These are phyloP conservation scores for Drosophila seguyi DNA, from an alignment of 1,140 invertebrate genomes.

Conservation along the genomic window DNA sequence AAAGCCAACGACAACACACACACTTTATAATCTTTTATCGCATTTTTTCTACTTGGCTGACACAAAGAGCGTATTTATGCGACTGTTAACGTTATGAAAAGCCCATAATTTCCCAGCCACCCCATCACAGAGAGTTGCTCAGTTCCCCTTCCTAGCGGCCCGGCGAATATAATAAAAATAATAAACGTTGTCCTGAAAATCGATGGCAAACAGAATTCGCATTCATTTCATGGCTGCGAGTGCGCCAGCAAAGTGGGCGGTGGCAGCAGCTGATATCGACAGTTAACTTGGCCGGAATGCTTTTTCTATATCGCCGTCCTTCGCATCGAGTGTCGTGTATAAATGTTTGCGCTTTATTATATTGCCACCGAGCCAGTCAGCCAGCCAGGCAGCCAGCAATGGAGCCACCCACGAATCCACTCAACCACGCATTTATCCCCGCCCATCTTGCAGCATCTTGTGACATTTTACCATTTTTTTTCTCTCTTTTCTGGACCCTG, in stretches of 20 bases:
- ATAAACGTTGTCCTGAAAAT: constrained; percentile 83
- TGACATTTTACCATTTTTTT: constrained; percentile 80
- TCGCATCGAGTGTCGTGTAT: constrained; percentile 76
- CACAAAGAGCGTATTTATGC: constrained; percentile 84
- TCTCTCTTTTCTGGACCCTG: constrained; percentile 31
- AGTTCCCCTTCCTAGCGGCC: constrained; percentile 27
- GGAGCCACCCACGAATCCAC: constrained; percentile 18
- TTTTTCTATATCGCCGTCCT: constrained; percentile 57
- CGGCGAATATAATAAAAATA: constrained; percentile 78
- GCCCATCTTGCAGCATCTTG: constrained; percentile 66
- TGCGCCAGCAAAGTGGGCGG: constrained; percentile 1
- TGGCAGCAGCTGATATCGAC: constrained; percentile 81
- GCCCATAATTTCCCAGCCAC: constrained; percentile 84
- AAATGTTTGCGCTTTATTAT: constrained; percentile 84
- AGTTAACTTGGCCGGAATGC: constrained; percentile 79
- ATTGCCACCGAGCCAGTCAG: constrained; percentile 45
- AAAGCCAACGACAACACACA: constrained; percentile 63
- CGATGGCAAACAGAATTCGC: constrained; percentile 84
- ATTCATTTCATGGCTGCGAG: constrained; percentile 58
- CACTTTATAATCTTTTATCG: constrained; percentile 85
- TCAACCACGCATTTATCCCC: constrained; percentile 31
- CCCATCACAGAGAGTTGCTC: constrained; percentile 24
- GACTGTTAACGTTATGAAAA: constrained; percentile 85
- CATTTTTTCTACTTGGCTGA: constrained; percentile 85
- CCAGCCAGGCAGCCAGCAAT: not conserved